Percentiles rank a stretch among this genome's conserved stretches.
These are phyloP conservation scores for Xenopus borealis DNA, from an alignment of 2,113 vertebrate genomes.

Conservation along the genomic window DNA sequence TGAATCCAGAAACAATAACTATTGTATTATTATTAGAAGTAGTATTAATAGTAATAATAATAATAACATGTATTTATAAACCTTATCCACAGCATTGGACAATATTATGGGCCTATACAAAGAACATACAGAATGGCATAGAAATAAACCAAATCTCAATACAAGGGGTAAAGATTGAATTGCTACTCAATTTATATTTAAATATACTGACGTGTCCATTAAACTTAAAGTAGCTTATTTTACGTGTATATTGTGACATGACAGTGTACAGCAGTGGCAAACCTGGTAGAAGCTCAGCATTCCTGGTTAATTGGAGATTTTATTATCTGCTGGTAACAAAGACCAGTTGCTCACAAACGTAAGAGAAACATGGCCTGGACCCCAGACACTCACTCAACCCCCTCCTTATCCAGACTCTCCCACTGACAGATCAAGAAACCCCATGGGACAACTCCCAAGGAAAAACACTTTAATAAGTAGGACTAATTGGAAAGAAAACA, in stretches of 20 bases:
- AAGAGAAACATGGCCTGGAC: conserved; percentile 27
- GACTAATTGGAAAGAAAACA: conserved; percentile 37
- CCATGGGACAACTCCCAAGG: neutral
- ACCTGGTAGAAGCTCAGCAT: conserved; percentile 46
- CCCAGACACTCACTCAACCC: conserved; percentile 25
- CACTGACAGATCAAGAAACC: neutral
- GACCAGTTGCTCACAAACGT: conserved; percentile 55
- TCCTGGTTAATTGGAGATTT: conserved; percentile 59
- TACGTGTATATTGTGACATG: neutral
- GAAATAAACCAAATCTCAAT: too few species aligned
- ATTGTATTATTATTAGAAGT: too few species aligned
- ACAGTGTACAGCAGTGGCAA: conserved; percentile 13
- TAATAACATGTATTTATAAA: too few species aligned
- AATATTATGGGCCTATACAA: too few species aligned
- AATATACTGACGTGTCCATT: too few species aligned
- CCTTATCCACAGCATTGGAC: too few species aligned
- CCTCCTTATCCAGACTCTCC: conserved; percentile 16
- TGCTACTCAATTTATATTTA: too few species aligned
- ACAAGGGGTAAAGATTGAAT: too few species aligned
- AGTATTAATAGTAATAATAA: too few species aligned
- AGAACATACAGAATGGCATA: too few species aligned
- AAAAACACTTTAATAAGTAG: neutral
- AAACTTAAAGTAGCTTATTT: too few species aligned
- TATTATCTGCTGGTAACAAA: conserved; percentile 67
- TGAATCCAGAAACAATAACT: too few species aligned